phyloP scores from a whole-genome alignment of 2,113 vertebrate species.

The Oenanthe oenanthe region DNA sequence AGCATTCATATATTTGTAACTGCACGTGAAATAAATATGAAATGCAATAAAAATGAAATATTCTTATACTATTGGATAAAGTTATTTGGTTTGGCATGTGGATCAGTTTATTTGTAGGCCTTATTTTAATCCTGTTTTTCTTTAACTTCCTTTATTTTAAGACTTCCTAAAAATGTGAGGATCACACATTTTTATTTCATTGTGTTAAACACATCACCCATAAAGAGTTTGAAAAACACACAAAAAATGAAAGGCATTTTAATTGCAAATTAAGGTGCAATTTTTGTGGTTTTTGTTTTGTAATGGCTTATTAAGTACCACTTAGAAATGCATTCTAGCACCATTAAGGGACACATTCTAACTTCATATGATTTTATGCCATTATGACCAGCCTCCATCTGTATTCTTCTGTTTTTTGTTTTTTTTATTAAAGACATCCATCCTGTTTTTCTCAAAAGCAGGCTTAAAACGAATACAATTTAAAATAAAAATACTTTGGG shows the following conservation, averaged over 20 bases:
- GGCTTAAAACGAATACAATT: background rate
- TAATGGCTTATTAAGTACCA: background rate
- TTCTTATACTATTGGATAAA: background rate
- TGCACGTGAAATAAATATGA: background rate
- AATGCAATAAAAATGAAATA: background rate
- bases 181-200: background rate
- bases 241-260: background rate
- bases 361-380: background rate
- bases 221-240: background rate
- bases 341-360: background rate
- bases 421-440: background rate
- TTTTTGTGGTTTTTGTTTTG: background rate
- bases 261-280: background rate
- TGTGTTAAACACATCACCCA: background rate
- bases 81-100: background rate
- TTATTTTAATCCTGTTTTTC: background rate
- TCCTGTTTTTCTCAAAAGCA: slow-evolving; percentile 1
- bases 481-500: background rate
- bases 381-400: background rate
- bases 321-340: background rate
- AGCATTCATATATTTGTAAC: background rate
- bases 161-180: background rate
- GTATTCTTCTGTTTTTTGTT: background rate
- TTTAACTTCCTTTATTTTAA: background rate
- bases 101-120: background rate